Percentiles rank a stretch among this genome's conserved stretches.
These are phyloP conservation scores for Xiphorhynchus elegans DNA, from an alignment of 2,113 vertebrate species.

Conservation along the genomic window DNA sequence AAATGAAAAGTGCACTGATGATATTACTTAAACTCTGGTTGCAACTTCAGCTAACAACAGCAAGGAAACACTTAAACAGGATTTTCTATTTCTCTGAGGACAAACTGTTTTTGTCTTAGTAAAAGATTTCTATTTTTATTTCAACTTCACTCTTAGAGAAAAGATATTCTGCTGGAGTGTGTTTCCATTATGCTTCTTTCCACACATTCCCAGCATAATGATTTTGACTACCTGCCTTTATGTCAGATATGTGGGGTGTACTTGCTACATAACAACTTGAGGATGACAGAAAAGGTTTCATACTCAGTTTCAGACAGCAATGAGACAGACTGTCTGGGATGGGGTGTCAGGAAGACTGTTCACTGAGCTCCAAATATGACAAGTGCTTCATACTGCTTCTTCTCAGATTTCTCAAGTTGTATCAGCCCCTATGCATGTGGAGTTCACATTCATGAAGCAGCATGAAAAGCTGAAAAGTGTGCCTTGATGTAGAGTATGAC, in stretches of 20 bases:
- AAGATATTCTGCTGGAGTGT: not conserved
- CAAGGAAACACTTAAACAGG: not conserved
- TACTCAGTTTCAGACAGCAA: not conserved
- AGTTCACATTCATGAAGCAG: not conserved
- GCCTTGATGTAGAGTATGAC: not conserved
- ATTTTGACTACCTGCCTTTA: not conserved
- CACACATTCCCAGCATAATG: not conserved
- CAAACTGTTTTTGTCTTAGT: not conserved
- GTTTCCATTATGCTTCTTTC: not conserved
- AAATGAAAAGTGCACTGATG: not conserved
- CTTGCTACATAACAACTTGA: not conserved
- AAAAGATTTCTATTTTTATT: not conserved
- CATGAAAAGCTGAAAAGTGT: not conserved
- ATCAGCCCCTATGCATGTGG: not conserved
- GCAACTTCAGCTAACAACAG: not conserved
- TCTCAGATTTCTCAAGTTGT: not conserved
- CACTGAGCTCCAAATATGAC: not conserved
- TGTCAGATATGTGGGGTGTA: not conserved
- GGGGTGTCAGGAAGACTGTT: not conserved
- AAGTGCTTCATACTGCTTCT: not conserved
- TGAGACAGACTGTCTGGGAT: not conserved
- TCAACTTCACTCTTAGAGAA: not conserved
- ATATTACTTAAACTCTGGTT: not conserved
- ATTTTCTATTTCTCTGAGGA: not conserved
- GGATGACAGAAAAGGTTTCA: not conserved